Percentiles rank a stretch among this genome's conserved stretches.
phyloP scores from a whole-genome alignment of 2,113 vertebrate species.

The Cyprinodon tularosa region DNA sequence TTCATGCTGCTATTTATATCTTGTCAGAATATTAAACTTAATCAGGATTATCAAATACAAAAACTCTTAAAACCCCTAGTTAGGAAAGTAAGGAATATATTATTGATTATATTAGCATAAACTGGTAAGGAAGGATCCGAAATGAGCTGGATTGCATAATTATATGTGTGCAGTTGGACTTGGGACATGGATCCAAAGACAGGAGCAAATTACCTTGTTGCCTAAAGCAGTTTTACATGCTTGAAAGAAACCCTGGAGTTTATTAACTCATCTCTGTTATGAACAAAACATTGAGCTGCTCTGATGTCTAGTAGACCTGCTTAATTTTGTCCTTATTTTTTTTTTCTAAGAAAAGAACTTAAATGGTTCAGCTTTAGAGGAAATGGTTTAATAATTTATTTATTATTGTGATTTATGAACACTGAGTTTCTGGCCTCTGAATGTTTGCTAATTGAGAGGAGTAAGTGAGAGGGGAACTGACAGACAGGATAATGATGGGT shows the following conservation, averaged over 20 bases:
- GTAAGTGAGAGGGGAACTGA: no score
- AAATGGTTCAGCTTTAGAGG: not conserved
- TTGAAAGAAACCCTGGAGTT: not conserved
- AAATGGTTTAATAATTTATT: no score
- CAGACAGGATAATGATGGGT: no score
- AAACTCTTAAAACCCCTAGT: not conserved
- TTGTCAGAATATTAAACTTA: not conserved
- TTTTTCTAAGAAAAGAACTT: not conserved
- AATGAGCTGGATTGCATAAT: not conserved
- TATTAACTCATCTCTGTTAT: not conserved
- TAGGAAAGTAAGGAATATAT: no score
- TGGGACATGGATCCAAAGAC: conserved; percentile 1
- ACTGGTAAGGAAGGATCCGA: not conserved
- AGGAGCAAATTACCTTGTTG: not conserved
- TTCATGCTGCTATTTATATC: no score
- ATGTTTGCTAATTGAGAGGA: no score
- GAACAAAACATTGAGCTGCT: not conserved
- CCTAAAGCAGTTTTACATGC: not conserved
- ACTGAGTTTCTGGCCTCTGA: no score
- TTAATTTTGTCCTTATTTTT: not conserved
- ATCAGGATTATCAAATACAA: not conserved
- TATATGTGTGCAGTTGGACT: not conserved
- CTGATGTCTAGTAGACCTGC: not conserved
- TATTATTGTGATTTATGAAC: no score
- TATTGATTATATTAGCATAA: not conserved